Percentiles rank a stretch among this genome's conserved stretches.
phyloP scores from a whole-genome alignment of 2,797 vertebrate species.

The Tenualosa thibaudeaui region DNA sequence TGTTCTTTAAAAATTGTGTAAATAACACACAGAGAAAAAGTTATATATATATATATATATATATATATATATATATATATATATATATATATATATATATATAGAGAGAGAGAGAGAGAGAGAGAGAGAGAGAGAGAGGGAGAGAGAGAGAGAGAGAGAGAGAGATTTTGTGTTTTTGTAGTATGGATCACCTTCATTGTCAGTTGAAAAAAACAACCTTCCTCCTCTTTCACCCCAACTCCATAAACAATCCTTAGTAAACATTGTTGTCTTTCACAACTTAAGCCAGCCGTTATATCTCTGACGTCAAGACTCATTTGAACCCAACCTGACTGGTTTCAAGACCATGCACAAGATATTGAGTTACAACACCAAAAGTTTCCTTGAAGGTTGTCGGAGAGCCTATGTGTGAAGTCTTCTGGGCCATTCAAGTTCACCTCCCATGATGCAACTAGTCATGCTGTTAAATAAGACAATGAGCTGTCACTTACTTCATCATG shows the following conservation, averaged over 20 bases:
- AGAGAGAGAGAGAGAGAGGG: no score
- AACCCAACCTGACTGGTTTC: slow-evolving; percentile 6
- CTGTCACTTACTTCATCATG: not conserved
- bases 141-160: no score
- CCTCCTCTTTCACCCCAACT: not conserved
- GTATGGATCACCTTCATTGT: not conserved
- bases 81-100: no score
- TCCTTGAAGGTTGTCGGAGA: not conserved
- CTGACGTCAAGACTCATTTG: not conserved
- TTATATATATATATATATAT: no score
- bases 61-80: no score
- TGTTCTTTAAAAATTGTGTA: not conserved
- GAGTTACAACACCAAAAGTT: not conserved
- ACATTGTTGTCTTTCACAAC: not conserved
- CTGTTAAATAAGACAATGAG: not conserved
- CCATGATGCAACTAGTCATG: not conserved
- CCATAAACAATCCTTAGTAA: not conserved
- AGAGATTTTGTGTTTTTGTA: not conserved
- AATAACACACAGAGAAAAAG: not conserved
- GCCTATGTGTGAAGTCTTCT: not conserved
- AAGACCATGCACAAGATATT: not conserved
- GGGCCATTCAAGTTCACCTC: not conserved
- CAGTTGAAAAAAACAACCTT: not conserved
- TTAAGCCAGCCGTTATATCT: not conserved
- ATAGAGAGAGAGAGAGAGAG: no score